phyloP scores from a whole-genome alignment of 2,797 vertebrate genomes.

The Botia almorhae region DNA sequence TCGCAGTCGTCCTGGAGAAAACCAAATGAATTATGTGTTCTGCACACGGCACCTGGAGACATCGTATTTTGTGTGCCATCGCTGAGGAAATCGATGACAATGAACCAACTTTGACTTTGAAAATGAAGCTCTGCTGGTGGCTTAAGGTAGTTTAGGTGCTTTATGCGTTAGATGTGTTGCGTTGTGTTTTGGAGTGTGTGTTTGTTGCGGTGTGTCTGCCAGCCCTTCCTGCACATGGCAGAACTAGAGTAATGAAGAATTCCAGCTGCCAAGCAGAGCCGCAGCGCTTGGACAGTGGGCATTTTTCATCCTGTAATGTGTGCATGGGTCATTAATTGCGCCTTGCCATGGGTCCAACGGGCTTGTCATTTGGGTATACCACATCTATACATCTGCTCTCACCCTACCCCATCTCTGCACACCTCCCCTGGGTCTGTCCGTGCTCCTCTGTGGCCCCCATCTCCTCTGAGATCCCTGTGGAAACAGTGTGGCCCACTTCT shows the following conservation, averaged over 20 bases:
- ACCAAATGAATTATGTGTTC: neutral
- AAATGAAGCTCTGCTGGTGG: constrained; percentile 9
- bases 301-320: constrained; percentile 91
- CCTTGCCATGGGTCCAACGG: constrained; percentile 86
- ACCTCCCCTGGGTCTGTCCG: constrained; percentile 51
- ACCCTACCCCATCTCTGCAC: constrained; percentile 63
- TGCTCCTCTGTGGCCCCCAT: constrained; percentile 40
- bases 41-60: neutral
- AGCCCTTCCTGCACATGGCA: constrained; percentile 49
- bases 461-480: constrained; percentile 56
- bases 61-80: neutral
- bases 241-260: constrained; percentile 83
- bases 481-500: constrained; percentile 70
- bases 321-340: constrained; percentile 91
- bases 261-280: constrained; percentile 81
- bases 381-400: constrained; percentile 82
- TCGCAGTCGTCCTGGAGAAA: neutral
- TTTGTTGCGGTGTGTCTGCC: constrained; percentile 34
- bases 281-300: constrained; percentile 79
- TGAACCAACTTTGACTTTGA: constrained; percentile 14
- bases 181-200: constrained; percentile 8
- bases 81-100: neutral
- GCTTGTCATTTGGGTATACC: constrained; percentile 86
- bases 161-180: neutral
- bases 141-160: neutral